Conservation (phyloP, 2,113 vertebrate genomes). For the Elephantulus edwardii region DNA sequence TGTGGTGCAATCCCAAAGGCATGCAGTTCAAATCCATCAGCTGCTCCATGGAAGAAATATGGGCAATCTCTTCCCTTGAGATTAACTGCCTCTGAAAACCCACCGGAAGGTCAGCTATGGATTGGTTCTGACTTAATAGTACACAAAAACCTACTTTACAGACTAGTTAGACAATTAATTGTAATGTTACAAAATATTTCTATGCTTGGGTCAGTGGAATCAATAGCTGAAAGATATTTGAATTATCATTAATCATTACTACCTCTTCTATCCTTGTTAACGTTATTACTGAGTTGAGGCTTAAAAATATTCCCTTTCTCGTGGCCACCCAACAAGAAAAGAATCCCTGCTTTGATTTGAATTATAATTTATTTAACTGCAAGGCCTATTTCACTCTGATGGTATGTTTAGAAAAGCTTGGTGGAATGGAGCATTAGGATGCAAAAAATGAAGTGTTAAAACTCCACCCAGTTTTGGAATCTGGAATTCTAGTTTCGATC, state of each 20-base stretch:
- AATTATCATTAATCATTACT: background rate
- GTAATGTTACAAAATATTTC: background rate
- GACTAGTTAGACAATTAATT: background rate
- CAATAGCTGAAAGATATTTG: background rate
- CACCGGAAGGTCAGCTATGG: no score
- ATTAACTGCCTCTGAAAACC: no score
- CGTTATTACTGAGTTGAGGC: background rate
- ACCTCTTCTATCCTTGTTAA: background rate
- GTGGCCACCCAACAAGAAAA: background rate
- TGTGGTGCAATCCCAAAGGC: no score
- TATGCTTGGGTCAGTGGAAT: background rate
- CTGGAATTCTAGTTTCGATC: conserved; percentile 31
- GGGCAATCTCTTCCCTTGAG: no score
- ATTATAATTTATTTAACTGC: background rate
- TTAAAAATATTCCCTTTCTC: background rate
- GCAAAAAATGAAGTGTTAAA: conserved; percentile 13
- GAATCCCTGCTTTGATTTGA: background rate
- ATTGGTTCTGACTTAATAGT: no score
- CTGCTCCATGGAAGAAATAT: no score
- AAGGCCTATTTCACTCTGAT: background rate
- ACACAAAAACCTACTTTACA: background rate
- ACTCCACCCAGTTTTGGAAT: conserved; percentile 46
- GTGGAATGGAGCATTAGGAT: background rate
- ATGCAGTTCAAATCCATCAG: no score
- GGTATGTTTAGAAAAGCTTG: conserved; percentile 1